Percentiles rank a stretch among this genome's conserved stretches.
phyloP scores from a whole-genome alignment of 92 coral and sea anemone genomes.

The Epizoanthus fatuus region DNA sequence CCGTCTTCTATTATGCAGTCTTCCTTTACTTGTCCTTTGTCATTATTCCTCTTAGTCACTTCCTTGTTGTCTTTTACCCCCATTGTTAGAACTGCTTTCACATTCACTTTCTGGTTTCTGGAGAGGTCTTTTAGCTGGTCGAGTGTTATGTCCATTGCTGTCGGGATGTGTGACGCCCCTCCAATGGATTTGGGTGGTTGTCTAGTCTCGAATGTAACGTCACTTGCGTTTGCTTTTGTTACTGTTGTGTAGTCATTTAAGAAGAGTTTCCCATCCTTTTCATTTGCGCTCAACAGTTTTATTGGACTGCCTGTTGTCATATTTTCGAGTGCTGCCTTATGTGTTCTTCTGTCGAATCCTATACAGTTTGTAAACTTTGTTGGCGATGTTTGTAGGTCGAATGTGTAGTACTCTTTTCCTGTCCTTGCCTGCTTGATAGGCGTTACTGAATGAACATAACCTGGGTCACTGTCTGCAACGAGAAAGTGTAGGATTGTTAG shows the following conservation, averaged over 20 bases:
- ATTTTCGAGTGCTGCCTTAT: conserved; percentile 12
- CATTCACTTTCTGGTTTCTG: conserved; percentile 31
- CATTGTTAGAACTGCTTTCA: conserved; percentile 28
- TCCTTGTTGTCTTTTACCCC: conserved; percentile 28
- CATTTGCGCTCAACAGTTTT: conserved; percentile 24
- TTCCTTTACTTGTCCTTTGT: no score
- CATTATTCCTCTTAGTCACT: conserved; percentile 15
- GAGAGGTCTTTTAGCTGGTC: conserved; percentile 12
- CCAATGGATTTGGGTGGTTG: conserved; percentile 5
- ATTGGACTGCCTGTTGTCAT: conserved; percentile 31
- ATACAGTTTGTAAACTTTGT: conserved; percentile 23
- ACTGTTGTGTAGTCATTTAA: conserved; percentile 29
- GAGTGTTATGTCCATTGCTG: conserved; percentile 20
- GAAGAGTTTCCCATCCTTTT: conserved; percentile 18
- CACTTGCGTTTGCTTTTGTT: conserved; percentile 11
- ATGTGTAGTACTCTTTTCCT: conserved; percentile 42
- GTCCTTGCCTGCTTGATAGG: conserved; percentile 40
- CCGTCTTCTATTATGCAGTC: no score
- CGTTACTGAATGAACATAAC: conserved; percentile 46
- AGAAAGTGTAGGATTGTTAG: conserved; percentile 3
- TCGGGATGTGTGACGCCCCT: not conserved
- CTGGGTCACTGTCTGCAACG: conserved; percentile 38
- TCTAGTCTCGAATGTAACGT: conserved; percentile 11
- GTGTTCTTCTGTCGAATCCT: conserved; percentile 32
- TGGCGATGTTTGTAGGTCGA: conserved; percentile 38